phyloP scores from a whole-genome alignment of 2,113 vertebrate species.

The Emydocephalus ijimae region DNA sequence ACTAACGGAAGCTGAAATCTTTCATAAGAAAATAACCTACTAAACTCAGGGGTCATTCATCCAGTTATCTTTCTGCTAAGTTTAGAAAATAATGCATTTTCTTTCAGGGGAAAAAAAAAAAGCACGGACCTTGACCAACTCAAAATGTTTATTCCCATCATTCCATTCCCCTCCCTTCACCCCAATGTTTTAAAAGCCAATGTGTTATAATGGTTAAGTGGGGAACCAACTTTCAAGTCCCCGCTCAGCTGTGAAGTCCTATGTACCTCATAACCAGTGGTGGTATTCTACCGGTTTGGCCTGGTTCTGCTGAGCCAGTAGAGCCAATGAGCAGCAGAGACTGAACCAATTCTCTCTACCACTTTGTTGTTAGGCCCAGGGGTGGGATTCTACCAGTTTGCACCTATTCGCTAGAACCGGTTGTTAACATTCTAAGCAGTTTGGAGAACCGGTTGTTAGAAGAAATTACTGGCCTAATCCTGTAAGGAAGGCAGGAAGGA shows the following conservation, averaged over 20 bases:
- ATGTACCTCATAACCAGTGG: neutral
- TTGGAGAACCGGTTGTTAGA: too few relatives aligned
- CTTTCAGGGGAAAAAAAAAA: neutral
- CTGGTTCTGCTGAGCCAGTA: too few relatives aligned
- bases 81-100: neutral
- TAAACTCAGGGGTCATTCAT: neutral
- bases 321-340: too few relatives aligned
- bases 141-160: neutral
- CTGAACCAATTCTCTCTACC: too few relatives aligned
- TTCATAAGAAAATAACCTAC: neutral
- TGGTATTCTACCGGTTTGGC: too few relatives aligned
- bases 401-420: too few relatives aligned
- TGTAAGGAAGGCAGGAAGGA: too few relatives aligned
- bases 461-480: too few relatives aligned
- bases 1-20: neutral
- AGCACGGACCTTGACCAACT: neutral
- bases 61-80: neutral
- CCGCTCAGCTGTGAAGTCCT: neutral
- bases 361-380: too few relatives aligned
- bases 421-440: too few relatives aligned
- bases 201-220: neutral
- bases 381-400: too few relatives aligned
- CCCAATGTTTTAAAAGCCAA: neutral
- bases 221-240: neutral
- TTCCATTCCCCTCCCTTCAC: neutral